These are phyloP conservation scores for Athetis lepigone DNA, from an alignment of 2,888 invertebrate species.

Conservation along the genomic window DNA sequence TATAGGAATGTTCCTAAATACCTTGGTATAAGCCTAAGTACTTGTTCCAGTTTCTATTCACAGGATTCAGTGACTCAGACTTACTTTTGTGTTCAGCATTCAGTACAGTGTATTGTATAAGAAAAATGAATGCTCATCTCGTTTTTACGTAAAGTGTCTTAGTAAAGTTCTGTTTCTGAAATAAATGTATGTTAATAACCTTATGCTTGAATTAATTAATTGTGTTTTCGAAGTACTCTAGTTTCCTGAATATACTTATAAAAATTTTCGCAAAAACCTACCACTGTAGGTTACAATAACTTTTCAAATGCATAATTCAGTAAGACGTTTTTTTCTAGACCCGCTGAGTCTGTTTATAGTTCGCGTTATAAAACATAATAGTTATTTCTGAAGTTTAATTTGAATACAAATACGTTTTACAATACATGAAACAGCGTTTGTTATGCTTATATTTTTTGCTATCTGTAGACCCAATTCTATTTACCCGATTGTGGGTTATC, in stretches of 20 bases:
- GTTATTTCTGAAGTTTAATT: not conserved
- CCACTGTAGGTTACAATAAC: no score
- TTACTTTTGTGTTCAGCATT: slow-evolving; percentile 17
- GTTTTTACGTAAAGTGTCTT: not conserved
- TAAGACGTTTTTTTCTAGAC: not conserved
- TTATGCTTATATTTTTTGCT: not conserved
- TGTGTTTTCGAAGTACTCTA: no score
- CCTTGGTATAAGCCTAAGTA: not conserved
- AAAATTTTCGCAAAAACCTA: no score
- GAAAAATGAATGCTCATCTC: slow-evolving; percentile 2
- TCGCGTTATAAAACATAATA: not conserved
- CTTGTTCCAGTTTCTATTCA: slow-evolving; percentile 19
- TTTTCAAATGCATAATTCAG: not conserved
- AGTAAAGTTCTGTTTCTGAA: not conserved
- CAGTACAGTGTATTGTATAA: not conserved
- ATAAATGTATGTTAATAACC: no score
- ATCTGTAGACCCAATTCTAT: slow-evolving; percentile 5
- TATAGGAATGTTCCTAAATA: slow-evolving; percentile 17
- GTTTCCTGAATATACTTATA: not conserved
- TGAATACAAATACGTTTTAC: not conserved
- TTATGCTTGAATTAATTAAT: not conserved
- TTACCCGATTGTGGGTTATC: slow-evolving; percentile 10
- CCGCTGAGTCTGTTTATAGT: not conserved
- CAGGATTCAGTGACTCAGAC: not conserved
- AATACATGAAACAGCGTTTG: not conserved